Conservation (phyloP, 2,888 invertebrate species). For the Altica lythri region DNA sequence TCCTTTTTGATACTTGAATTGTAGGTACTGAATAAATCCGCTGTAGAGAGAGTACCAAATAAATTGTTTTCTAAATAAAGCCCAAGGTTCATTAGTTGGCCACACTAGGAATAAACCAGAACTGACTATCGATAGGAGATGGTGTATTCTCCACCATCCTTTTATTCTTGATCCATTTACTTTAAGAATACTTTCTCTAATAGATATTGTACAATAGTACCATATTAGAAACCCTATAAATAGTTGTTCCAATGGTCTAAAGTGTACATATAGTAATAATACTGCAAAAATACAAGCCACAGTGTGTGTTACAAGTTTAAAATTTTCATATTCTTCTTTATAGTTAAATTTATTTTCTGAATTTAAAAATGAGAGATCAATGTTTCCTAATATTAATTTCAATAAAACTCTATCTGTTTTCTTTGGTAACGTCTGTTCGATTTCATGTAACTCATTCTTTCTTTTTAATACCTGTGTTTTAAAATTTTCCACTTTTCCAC, state of each 20-base stretch:
- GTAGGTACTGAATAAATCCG: slow-evolving; percentile 63
- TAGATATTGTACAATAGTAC: slow-evolving; percentile 99
- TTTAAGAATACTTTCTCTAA: slow-evolving; percentile 95
- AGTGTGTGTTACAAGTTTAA: slow-evolving; percentile 90
- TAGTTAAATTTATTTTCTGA: slow-evolving; percentile 89
- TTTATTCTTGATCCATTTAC: slow-evolving; percentile 96
- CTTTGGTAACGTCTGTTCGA: slow-evolving; percentile 88
- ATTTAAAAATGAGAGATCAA: slow-evolving; percentile 94
- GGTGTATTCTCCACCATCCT: slow-evolving; percentile 98
- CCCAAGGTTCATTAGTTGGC: slow-evolving; percentile 93
- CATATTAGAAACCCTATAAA: slow-evolving; percentile 94
- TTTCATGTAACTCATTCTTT: slow-evolving; percentile 82
- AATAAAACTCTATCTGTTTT: slow-evolving; percentile 81
- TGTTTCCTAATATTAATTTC: slow-evolving; percentile 89
- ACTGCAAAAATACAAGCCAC: slow-evolving; percentile 84
- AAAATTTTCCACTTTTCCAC: slow-evolving; percentile 19
- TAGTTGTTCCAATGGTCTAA: slow-evolving; percentile 79
- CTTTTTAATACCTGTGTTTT: slow-evolving; percentile 78
- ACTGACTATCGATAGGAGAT: slow-evolving; percentile 93
- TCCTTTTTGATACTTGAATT: slow-evolving; percentile 75
- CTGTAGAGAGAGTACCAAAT: slow-evolving; percentile 94
- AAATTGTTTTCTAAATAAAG: slow-evolving; percentile 84
- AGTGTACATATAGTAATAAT: slow-evolving; percentile 61
- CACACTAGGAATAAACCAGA: slow-evolving; percentile 93
- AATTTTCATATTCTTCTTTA: slow-evolving; percentile 97